phyloP scores from a whole-genome alignment of 1,140 invertebrate species.

The Bathynomus jamesi region DNA sequence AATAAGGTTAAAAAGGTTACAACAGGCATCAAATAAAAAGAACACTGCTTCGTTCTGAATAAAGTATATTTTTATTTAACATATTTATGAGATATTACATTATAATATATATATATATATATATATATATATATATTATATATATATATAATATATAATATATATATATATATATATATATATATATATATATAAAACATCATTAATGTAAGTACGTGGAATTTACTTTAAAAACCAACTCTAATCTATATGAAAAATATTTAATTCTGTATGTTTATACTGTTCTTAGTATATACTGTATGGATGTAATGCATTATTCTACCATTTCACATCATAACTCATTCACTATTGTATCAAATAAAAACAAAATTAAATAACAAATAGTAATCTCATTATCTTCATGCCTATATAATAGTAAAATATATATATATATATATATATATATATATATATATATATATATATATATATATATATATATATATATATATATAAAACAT shows the following conservation, averaged over 20 bases:
- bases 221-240: background rate
- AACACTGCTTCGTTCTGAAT: too few relatives aligned
- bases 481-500: slow-evolving; percentile 1
- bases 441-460: background rate
- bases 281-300: too few relatives aligned
- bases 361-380: background rate
- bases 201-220: too few relatives aligned
- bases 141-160: background rate
- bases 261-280: too few relatives aligned
- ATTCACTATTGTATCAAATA: background rate
- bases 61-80: background rate
- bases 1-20: too few relatives aligned
- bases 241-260: background rate
- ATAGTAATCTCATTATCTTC: background rate
- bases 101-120: background rate
- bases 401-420: background rate
- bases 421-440: slow-evolving; percentile 2
- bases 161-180: slow-evolving; percentile 1
- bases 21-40: too few relatives aligned
- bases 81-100: background rate
- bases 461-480: slow-evolving; percentile 2
- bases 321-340: too few relatives aligned
- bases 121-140: slow-evolving; percentile 3
- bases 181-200: background rate
- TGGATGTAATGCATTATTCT: too few relatives aligned